Base-by-base conservation (phyloP, 2,113 vertebrate species). In the Dromaius novaehollandiae region DNA sequence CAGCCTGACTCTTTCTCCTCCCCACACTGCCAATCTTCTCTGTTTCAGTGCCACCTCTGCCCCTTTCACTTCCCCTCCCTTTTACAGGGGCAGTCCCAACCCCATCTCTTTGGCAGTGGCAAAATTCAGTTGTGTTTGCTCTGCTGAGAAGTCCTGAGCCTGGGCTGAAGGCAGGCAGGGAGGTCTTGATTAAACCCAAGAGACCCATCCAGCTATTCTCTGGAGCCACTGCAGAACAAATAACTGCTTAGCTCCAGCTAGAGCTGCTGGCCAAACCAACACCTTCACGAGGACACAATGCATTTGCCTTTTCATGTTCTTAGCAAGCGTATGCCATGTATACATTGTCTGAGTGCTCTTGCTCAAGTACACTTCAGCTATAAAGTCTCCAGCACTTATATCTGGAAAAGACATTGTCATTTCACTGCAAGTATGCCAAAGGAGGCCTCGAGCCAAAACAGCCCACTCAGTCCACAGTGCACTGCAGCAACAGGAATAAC, bases 281-380 rank as follows among this genome's bases (percentile, higher is more conserved):
- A 51, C 21, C 32, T 68, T 69, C 64, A 44, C 7, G 7, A 58
- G 46, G 32, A 87, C 4, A 21, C 60, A 53, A 81, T 7, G 3
- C 24, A 20, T 36, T 46, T 40, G 17, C 28, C 15, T 32, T 86
- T 56, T 77, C 12, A 48, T 13, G 34, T 44, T 88, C 68, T 84
- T 71, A 79, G 78, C 56, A 82, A 76, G 63, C 40, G 40, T 32
- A 36, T 44, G 55, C 60, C 70, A 55, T 1, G 6, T 6, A 26
- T 1, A 3, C 0, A 1, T 0, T 30, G 34, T 20, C 44, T 81
- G 68, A 56, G 1, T 7, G 58, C 58, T 80, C 44, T n/a, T 1
- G 6, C 70, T 40, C 0, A 58, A 71, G 60, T 13, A 44, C 58
- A 13, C 44, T 63, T 44, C 73, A 84, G 44, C 11, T 83, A 28